phyloP scores from a whole-genome alignment of 2,797 vertebrate species.

The Aphelocoma californica region DNA sequence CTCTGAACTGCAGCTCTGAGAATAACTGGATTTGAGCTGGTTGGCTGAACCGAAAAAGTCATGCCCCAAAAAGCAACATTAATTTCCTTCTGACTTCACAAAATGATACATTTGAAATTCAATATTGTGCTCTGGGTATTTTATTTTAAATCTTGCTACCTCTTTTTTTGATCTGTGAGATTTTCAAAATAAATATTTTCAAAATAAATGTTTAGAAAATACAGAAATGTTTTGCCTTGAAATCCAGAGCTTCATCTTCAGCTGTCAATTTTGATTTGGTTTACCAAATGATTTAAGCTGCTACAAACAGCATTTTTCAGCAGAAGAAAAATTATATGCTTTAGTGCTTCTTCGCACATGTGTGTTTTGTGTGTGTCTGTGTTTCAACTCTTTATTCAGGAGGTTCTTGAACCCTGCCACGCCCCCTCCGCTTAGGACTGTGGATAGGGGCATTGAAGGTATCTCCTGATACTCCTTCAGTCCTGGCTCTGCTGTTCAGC shows the following conservation, averaged over 20 bases:
- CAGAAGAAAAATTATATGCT: not conserved
- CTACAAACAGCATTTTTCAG: not conserved
- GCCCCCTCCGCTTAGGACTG: not conserved
- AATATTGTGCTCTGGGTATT: not conserved
- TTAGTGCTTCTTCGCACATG: not conserved
- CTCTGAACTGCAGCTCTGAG: conserved; percentile 5
- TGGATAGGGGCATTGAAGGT: not conserved
- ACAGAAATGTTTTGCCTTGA: not conserved
- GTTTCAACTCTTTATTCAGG: not conserved
- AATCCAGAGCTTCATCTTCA: not conserved
- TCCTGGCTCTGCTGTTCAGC: not conserved
- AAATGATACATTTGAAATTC: conserved; percentile 6
- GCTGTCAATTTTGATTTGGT: conserved; percentile 14
- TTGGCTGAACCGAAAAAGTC: conserved; percentile 15
- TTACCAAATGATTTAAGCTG: not conserved
- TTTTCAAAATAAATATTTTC: conserved; percentile 1
- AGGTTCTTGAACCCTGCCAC: not conserved
- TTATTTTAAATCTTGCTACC: not conserved
- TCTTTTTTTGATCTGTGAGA: not conserved
- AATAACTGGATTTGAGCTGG: conserved; percentile 53
- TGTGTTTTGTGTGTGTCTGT: not conserved
- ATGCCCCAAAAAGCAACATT: not conserved
- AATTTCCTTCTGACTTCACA: conserved; percentile 2
- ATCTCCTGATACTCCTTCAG: not conserved
- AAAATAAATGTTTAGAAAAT: not conserved